Evolutionary conservation across 1,140 invertebrate genomes (phyloP), one percentile per base, ranked within the genome.

Genomic region (Nephila pilipes): DNA sequence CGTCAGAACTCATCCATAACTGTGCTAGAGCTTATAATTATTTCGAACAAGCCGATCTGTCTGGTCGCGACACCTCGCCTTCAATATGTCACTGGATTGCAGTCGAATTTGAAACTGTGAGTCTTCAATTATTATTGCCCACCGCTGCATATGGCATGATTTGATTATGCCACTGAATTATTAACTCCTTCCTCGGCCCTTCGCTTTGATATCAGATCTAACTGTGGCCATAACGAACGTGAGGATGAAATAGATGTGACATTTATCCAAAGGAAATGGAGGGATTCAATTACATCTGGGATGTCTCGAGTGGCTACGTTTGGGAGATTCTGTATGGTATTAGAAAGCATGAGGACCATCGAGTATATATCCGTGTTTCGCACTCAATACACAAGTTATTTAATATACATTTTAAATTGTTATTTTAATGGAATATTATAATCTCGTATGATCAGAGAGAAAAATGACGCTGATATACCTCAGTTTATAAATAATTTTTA

Each of bases 111-210:
- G 87, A 79, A 90, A 90, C 87, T 90, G 63, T 58, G 88, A 65
- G 65, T 90, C 88, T 54, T 91, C 89, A 83, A 91, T 91, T 83
- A 91, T 91, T 60, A 91, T 83, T 89, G 87, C 22, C 60, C 38
- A 38, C 65, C 63, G 87, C 87, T 69, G 87, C 63, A 54, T 75
- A 69, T 88, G 88, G 46, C 88, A 65, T 90, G 88, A 90, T 90
- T 90, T 58, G 88, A 90, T 90, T 90, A 90, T 79, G 65, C 46
- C 63, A 20, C 88, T 90, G 88, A 90, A 79, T 90, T 90, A 90
- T 90, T 90, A 90, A 90, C 88, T 38, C 75, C 60, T 75, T 88
- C 69, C 36, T 46, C 46, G 46, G 46, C 46, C 46, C 12, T 46
- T 46, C 46, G 58, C 88, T 80, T 90, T 90, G 88, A 90, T 90